Evolutionary conservation across 2,113 vertebrate species (phyloP).

Genomic region (Poeciliopsis prolifica): DNA sequence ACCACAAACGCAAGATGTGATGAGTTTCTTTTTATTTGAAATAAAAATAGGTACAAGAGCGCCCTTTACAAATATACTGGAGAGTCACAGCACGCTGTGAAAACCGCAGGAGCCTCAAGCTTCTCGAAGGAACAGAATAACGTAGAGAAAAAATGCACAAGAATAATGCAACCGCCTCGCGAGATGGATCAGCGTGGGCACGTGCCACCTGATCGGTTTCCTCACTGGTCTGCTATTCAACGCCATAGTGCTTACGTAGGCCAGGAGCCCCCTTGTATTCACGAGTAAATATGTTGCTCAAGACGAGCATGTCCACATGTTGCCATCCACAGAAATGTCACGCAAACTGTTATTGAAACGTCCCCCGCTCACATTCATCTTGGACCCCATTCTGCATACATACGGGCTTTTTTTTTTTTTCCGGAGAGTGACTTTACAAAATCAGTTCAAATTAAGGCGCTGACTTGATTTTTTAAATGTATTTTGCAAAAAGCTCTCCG

Average conservation of each 20-base stretch:
- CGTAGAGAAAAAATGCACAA: slow-evolving; percentile 27
- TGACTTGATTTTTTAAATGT: not conserved
- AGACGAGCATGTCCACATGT: not conserved
- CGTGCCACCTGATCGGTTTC: not conserved
- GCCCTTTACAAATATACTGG: slow-evolving; percentile 68
- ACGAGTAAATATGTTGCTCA: not conserved
- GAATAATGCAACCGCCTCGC: slow-evolving; percentile 1
- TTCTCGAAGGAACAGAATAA: slow-evolving; percentile 50
- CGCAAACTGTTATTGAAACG: not conserved
- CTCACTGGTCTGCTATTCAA: not conserved
- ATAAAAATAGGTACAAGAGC: slow-evolving; percentile 73
- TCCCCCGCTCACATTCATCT: not conserved
- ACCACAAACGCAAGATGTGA: not conserved
- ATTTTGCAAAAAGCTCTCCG: not conserved
- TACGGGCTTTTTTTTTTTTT: not conserved
- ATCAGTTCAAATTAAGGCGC: not conserved
- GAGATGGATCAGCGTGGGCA: not conserved
- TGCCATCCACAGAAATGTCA: not conserved
- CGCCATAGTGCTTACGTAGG: not conserved
- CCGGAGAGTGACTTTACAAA: not conserved
- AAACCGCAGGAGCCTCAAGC: slow-evolving; percentile 42
- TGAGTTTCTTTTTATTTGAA: slow-evolving; percentile 64
- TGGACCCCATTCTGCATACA: not conserved
- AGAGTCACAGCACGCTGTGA: slow-evolving; percentile 65
- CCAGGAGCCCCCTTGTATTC: not conserved